Evolutionary conservation across 2,797 vertebrate species (phyloP).

Genomic region (Rhinella marina): DNA sequence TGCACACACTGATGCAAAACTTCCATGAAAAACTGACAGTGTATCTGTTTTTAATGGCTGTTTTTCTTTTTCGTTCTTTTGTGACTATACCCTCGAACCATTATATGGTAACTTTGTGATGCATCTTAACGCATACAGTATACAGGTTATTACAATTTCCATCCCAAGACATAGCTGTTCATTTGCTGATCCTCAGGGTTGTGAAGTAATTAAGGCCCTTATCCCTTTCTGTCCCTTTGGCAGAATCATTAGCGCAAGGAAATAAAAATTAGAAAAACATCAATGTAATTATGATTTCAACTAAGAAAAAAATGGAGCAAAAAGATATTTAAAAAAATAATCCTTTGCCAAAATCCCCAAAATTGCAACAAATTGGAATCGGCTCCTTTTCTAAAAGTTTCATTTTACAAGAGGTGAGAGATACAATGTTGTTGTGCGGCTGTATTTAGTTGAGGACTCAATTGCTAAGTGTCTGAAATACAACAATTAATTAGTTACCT

Average conservation of each 20-base stretch:
- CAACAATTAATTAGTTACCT: constrained; percentile 62
- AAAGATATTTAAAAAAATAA: neutral
- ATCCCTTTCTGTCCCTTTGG: neutral
- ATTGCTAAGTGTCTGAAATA: constrained; percentile 44
- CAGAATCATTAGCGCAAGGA: neutral
- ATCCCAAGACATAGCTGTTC: neutral
- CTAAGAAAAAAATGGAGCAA: neutral
- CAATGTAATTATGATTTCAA: neutral
- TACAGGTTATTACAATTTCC: neutral
- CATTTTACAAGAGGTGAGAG: neutral
- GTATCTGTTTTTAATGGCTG: too few relatives aligned
- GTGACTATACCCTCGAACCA: too few relatives aligned
- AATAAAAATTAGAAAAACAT: neutral
- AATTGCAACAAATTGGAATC: neutral
- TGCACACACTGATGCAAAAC: too few relatives aligned
- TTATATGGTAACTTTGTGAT: too few relatives aligned
- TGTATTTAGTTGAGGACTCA: constrained; percentile 44
- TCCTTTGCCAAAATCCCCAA: neutral
- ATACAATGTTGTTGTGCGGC: constrained; percentile 32
- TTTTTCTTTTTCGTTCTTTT: too few relatives aligned
- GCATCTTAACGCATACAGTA: neutral
- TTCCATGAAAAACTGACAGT: too few relatives aligned
- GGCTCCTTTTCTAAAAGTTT: constrained; percentile 20
- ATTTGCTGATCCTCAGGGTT: neutral
- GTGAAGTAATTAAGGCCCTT: constrained; percentile 3